A percentile compares a stretch with the other conserved stretches of the same genome.
These are phyloP conservation scores for Astyanax mexicanus DNA, from an alignment of 2,797 vertebrate species.

Conservation along the genomic window DNA sequence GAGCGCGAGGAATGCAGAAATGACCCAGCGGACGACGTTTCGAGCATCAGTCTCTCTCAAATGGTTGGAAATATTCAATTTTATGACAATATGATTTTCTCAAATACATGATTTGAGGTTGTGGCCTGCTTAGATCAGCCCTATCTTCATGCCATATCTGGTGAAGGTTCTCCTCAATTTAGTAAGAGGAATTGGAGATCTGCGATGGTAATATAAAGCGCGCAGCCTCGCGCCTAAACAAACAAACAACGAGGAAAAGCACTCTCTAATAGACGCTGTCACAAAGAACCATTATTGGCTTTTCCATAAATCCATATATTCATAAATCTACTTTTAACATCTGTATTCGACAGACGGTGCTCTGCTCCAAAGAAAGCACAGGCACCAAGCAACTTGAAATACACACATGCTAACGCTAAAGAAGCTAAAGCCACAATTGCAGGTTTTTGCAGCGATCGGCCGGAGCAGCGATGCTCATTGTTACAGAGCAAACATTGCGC, in stretches of 20 bases:
- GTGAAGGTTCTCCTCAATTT: slow-evolving; percentile 60
- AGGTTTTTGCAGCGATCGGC: slow-evolving; percentile 70
- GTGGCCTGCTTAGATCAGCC: slow-evolving; percentile 57
- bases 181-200: slow-evolving; percentile 45
- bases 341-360: slow-evolving; percentile 73
- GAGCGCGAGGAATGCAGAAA: slow-evolving; percentile 49
- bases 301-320: slow-evolving; percentile 65
- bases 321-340: slow-evolving; percentile 73
- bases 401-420: slow-evolving; percentile 64
- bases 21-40: slow-evolving; percentile 26
- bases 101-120: slow-evolving; percentile 69
- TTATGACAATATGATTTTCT: slow-evolving; percentile 65
- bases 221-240: slow-evolving; percentile 37
- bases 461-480: slow-evolving; percentile 72
- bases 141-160: slow-evolving; percentile 58
- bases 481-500: slow-evolving; percentile 70
- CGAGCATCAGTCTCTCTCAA: slow-evolving; percentile 37
- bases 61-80: slow-evolving; percentile 57
- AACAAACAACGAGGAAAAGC: slow-evolving; percentile 66
- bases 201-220: slow-evolving; percentile 49
- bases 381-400: slow-evolving; percentile 74
- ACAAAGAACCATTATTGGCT: slow-evolving; percentile 63
- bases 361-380: slow-evolving; percentile 80
- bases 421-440: slow-evolving; percentile 78
- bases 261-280: slow-evolving; percentile 63